Evolutionary conservation across 2,797 vertebrate genomes (phyloP).

Genomic region (Acipenser ruthenus): DNA sequence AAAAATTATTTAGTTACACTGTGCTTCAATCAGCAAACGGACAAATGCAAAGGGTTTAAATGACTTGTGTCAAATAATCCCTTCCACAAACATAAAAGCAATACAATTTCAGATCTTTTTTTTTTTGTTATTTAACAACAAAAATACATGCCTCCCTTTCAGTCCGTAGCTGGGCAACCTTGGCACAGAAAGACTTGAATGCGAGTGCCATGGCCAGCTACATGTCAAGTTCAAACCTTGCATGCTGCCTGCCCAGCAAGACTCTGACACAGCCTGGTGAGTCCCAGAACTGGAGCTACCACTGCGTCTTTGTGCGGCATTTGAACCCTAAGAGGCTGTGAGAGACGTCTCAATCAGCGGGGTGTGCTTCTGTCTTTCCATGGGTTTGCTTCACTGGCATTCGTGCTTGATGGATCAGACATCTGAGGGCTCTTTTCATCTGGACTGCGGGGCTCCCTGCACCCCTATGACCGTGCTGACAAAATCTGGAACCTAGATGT

Average conservation of each 20-base stretch:
- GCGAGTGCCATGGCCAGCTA: conserved; percentile 64
- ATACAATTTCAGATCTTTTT: conserved; percentile 26
- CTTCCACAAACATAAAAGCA: conserved; percentile 36
- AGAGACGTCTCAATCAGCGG: conserved; percentile 89
- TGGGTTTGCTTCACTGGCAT: conserved; percentile 33
- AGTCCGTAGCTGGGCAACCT: conserved; percentile 69
- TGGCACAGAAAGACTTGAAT: conserved; percentile 50
- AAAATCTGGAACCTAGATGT: conserved; percentile 70
- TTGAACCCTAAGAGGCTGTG: conserved; percentile 36
- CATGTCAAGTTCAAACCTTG: conserved; percentile 58
- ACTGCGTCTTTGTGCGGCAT: conserved; percentile 34
- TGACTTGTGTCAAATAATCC: conserved; percentile 36
- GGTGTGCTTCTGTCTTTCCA: conserved; percentile 46
- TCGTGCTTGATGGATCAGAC: conserved; percentile 58
- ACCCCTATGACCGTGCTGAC: conserved; percentile 62
- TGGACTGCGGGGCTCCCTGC: conserved; percentile 53
- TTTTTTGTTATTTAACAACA: conserved; percentile 23
- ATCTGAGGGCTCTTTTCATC: conserved; percentile 68
- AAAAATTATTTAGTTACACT: too few species aligned
- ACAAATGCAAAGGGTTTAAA: conserved; percentile 12
- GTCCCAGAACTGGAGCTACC: conserved; percentile 45
- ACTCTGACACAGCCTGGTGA: conserved; percentile 54
- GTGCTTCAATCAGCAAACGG: too few species aligned
- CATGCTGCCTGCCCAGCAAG: conserved; percentile 60
- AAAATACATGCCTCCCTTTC: conserved; percentile 56